Evolutionary conservation across 2,113 vertebrate species (phyloP), one percentile per base, ranked within the genome.

Genomic region (Festucalex cinctus): DNA sequence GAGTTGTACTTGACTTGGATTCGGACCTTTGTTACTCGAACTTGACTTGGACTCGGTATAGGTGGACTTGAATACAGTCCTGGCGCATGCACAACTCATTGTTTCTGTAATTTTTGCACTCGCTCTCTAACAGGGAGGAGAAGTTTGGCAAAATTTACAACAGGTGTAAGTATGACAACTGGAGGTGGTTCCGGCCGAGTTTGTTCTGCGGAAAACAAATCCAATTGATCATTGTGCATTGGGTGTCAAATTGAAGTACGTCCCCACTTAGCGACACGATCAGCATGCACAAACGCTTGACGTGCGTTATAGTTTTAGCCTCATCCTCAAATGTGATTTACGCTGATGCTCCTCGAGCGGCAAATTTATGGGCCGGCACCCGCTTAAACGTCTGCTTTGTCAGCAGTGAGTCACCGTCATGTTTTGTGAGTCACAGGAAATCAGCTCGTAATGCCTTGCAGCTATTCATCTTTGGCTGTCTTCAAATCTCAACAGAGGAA

Each of bases 311-410:
- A 10, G 36, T n/a, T 61, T 37, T 61, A n/a, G 35, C 22, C 60
- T 43, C 60, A 24, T 24, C 60, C n/a, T 26, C 39, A 43, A 24
- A 26, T 62, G 35, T 62, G 60, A 62, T 62, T 62, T 62, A 62
- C 60, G 5, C 36, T 26, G 60, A 62, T 62, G 60, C 60, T 24
- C 22, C 59, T 62, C n/a, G 26, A 41, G n/a, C 37, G 22, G 59
- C 60, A 26, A 62, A 62, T 62, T 62, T 62, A 62, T 26, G 60
- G 39, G 60, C 60, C 60, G 60, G 37, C 60, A 26, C 37, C 60
- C 60, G 39, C 14, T 57, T 62, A 43, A 62, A 44, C 60, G 60
- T 62, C 60, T 62, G 60, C 60, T 62, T 62, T 62, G 60, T 62
- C 60, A 62, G 60, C 60, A 62, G 39, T 43, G 60, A 62, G 60